A percentile compares a stretch with the other conserved stretches of the same genome.
These are phyloP conservation scores for Cactoblastis cactorum DNA, from an alignment of 2,888 invertebrate species.

Conservation along the genomic window DNA sequence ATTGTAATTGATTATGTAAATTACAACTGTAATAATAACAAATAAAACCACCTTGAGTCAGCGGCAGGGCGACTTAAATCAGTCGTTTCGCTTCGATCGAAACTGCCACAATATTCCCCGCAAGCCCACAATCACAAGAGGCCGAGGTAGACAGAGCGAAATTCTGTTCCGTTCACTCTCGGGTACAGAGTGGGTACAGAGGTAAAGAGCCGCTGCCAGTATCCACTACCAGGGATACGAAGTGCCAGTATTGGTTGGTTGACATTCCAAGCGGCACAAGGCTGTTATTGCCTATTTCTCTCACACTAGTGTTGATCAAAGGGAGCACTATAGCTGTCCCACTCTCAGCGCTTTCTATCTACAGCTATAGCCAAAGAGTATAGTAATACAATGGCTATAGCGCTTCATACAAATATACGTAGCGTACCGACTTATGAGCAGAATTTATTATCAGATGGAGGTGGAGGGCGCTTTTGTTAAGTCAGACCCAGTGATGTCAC, in stretches of 20 bases:
- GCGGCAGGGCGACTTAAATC: constrained; percentile 19
- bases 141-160: constrained; percentile 34
- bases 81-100: constrained; percentile 3
- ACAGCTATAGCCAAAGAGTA: constrained; percentile 14
- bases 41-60: constrained; percentile 15
- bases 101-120: not conserved
- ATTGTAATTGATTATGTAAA: constrained; percentile 43
- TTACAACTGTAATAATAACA: constrained; percentile 32
- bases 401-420: constrained; percentile 27
- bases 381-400: too few species aligned
- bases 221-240: constrained; percentile 50
- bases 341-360: constrained; percentile 26
- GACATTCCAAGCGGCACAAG: constrained; percentile 51
- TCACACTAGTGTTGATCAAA: constrained; percentile 22
- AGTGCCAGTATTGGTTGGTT: constrained; percentile 64
- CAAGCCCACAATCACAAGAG: constrained; percentile 14
- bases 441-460: constrained; percentile 41
- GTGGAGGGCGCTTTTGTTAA: constrained; percentile 18
- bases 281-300: constrained; percentile 41
- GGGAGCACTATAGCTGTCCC: constrained; percentile 25
- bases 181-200: constrained; percentile 35
- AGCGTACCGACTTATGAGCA: constrained; percentile 26
- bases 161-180: constrained; percentile 60
- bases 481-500: too few species aligned
- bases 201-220: constrained; percentile 41